These are phyloP conservation scores for Donacobius atricapilla DNA, from an alignment of 2,113 vertebrate species.

Conservation along the genomic window DNA sequence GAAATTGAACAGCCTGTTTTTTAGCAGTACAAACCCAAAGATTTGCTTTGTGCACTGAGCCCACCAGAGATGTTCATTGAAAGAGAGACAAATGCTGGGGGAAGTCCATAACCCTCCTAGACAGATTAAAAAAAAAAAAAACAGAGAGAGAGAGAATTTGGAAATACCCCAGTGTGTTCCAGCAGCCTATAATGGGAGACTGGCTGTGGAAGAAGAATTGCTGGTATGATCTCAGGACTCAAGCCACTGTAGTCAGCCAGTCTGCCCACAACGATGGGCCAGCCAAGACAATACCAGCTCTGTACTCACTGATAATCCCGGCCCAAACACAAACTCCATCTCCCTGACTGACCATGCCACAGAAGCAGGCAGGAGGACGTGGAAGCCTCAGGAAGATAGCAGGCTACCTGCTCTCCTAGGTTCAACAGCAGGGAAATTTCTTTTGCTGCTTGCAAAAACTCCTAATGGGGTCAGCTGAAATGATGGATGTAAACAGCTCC, in stretches of 20 bases:
- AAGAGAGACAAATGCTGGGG: neutral
- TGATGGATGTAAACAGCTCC: constrained; percentile 31
- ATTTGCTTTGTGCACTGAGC: neutral
- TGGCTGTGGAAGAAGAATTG: constrained; percentile 62
- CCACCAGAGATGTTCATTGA: neutral
- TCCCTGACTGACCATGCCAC: neutral
- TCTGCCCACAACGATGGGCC: constrained; percentile 63
- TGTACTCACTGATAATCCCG: constrained; percentile 33
- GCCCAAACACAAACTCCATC: neutral
- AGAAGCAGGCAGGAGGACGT: neutral
- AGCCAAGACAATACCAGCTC: constrained; percentile 51
- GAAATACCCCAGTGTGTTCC: constrained; percentile 50
- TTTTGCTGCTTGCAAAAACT: neutral
- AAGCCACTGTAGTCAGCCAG: constrained; percentile 63
- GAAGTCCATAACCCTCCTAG: constrained; percentile 37
- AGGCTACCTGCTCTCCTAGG: neutral
- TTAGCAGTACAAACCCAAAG: neutral
- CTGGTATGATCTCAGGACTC: constrained; percentile 66
- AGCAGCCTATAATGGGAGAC: constrained; percentile 40
- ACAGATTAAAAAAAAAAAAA: neutral
- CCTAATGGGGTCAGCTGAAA: constrained; percentile 9
- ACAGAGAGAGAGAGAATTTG: neutral
- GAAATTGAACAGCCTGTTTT: neutral
- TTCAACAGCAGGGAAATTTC: neutral
- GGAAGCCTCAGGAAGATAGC: neutral